Conservation (phyloP, 1,140 invertebrate genomes). For the Papilio polytes region DNA sequence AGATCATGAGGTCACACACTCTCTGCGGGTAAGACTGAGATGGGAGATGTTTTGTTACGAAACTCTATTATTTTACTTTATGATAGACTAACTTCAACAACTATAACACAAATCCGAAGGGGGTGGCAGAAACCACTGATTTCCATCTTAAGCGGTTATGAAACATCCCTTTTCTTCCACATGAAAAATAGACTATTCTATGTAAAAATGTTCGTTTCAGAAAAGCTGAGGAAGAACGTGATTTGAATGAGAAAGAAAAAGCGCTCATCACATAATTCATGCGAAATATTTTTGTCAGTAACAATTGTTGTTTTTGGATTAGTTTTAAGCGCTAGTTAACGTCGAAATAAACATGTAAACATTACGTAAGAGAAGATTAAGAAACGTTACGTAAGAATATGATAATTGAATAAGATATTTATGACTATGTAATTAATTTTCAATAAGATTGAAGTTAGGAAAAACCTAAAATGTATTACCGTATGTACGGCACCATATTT, state of each 20-base stretch:
- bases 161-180: no score
- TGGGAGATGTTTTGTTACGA: no score
- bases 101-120: no score
- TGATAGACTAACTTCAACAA: no score
- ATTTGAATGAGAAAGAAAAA: constrained; percentile 20
- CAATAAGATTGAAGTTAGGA: background rate
- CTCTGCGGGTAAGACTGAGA: constrained; percentile 62
- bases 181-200: background rate
- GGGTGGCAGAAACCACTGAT: no score
- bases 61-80: no score
- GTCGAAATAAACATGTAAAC: no score
- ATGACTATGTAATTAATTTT: background rate
- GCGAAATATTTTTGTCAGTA: background rate
- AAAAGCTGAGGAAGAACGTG: constrained; percentile 25
- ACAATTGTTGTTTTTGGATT: background rate
- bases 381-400: no score
- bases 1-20: constrained; percentile 56
- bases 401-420: background rate
- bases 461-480: background rate
- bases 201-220: background rate
- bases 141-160: no score
- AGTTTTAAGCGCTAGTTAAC: no score
- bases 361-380: no score
- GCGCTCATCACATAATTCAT: background rate
- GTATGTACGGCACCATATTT: background rate